phyloP scores from a whole-genome alignment of 2,888 invertebrate species.

The Drosophila putrida region DNA sequence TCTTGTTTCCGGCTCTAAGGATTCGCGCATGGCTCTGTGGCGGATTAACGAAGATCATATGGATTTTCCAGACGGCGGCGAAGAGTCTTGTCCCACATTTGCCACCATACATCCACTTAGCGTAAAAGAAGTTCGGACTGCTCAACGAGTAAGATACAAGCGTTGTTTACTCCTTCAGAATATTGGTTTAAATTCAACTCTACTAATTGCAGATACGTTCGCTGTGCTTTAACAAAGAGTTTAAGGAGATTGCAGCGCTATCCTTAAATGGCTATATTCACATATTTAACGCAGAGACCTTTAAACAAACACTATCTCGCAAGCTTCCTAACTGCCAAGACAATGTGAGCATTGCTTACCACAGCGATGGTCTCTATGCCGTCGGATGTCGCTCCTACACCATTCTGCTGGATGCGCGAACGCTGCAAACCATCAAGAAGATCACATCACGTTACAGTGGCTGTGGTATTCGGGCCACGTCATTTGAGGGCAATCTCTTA shows the following conservation, averaged over 20 bases:
- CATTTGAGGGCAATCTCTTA: constrained; percentile 95
- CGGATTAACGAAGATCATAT: constrained; percentile 88
- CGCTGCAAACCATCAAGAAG: constrained; percentile 92
- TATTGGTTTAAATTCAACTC: not conserved
- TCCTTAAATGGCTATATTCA: constrained; percentile 97
- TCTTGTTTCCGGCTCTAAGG: constrained; percentile 96
- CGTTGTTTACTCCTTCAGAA: not conserved
- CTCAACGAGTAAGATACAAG: constrained; percentile 86
- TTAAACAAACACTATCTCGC: constrained; percentile 94
- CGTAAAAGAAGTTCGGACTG: constrained; percentile 92
- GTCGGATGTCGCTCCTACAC: constrained; percentile 98
- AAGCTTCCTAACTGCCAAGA: constrained; percentile 96
- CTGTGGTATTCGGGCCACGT: constrained; percentile 96
- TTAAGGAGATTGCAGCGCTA: constrained; percentile 95
- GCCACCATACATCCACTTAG: constrained; percentile 89
- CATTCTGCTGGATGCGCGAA: constrained; percentile 94
- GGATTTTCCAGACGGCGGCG: constrained; percentile 83
- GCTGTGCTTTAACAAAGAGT: constrained; percentile 93
- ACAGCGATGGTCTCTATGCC: constrained; percentile 95
- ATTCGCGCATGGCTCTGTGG: constrained; percentile 96
- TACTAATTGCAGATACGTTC: constrained; percentile 89
- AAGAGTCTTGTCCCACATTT: constrained; percentile 85
- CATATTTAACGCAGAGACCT: constrained; percentile 95
- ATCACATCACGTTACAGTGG: constrained; percentile 95
- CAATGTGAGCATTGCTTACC: constrained; percentile 95